Percentiles rank a stretch among this genome's conserved stretches.
Conservation (phyloP, 1,140 invertebrate species). For the Eupristina koningsbergeri region DNA sequence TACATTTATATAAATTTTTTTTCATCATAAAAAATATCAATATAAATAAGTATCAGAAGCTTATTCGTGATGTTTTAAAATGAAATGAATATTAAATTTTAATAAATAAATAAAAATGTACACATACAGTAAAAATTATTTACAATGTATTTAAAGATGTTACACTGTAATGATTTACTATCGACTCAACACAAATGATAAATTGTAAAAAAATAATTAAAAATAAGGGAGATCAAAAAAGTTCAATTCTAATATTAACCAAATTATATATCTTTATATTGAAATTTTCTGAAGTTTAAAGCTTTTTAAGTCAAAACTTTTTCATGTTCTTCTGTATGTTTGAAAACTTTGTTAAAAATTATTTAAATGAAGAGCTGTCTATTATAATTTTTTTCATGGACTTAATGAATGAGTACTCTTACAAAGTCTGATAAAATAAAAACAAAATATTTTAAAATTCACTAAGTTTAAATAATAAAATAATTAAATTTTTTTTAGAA, state of each 20-base stretch:
- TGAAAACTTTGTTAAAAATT: not conserved
- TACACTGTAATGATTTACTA: not conserved
- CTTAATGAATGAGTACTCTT: too few species aligned
- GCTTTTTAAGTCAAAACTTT: too few species aligned
- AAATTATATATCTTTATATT: not conserved
- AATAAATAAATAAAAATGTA: not conserved
- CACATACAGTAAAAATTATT: not conserved
- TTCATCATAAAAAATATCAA: too few species aligned
- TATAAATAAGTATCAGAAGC: too few species aligned
- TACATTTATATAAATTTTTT: not conserved
- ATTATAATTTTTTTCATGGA: not conserved
- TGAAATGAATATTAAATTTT: not conserved
- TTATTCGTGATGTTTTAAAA: too few species aligned
- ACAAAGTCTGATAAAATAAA: too few species aligned
- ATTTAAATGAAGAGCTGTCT: not conserved
- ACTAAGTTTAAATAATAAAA: too few species aligned
- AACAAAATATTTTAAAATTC: too few species aligned
- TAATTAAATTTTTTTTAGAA: too few species aligned
- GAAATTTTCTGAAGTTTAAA: too few species aligned
- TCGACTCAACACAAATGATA: constrained; percentile 26
- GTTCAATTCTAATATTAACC: not conserved
- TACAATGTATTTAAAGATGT: not conserved
- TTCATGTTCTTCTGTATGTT: too few species aligned
- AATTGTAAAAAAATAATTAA: not conserved
- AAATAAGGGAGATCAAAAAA: constrained; percentile 14